phyloP scores from a whole-genome alignment of 2,113 vertebrate species.

The Xerus inauris region DNA sequence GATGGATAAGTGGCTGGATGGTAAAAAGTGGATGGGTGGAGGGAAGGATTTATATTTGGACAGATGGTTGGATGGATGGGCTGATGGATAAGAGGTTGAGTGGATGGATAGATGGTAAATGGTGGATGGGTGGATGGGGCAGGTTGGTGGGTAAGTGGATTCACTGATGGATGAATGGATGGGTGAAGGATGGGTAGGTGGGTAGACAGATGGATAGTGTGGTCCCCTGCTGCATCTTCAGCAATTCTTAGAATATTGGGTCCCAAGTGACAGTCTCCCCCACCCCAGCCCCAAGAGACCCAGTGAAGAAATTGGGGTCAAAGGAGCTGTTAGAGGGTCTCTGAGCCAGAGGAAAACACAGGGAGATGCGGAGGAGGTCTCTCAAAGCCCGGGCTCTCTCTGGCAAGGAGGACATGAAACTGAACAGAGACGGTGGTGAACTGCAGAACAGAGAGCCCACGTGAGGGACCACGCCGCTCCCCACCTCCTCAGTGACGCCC shows the following conservation, averaged over 20 bases:
- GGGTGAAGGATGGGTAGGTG: no score
- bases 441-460: no score
- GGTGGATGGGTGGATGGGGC: no score
- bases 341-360: background rate
- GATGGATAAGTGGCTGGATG: background rate
- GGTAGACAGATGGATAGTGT: background rate
- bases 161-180: no score
- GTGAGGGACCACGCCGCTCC: no score
- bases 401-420: background rate
- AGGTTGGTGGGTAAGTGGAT: no score
- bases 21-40: fast-evolving
- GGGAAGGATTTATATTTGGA: no score
- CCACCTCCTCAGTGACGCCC: background rate
- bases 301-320: background rate
- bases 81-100: no score
- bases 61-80: no score
- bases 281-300: background rate
- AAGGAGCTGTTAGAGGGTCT: background rate
- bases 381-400: background rate
- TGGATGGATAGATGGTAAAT: no score
- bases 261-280: background rate
- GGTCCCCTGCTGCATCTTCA: background rate
- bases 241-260: background rate
- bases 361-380: no score
- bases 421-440: no score